Evolutionary conservation across 2,888 invertebrate species (phyloP).

Genomic region (Drosophila siamana): DNA sequence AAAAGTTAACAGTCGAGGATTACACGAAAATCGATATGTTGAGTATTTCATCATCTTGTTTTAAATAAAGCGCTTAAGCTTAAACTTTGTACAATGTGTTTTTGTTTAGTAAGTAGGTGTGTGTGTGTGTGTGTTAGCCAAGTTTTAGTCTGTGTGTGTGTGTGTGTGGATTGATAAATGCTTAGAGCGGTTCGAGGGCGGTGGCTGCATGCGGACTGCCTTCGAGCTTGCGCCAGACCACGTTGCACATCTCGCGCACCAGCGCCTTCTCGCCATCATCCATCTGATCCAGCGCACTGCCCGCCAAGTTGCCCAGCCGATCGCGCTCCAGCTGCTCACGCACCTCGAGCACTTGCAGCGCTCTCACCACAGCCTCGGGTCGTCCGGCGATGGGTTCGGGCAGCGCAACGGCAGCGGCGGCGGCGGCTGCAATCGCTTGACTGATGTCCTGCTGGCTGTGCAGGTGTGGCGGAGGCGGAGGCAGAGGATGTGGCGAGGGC

Average conservation of each 20-base stretch:
- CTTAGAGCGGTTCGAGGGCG: slow-evolving; percentile 81
- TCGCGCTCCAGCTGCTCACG: slow-evolving; percentile 94
- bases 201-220: slow-evolving; percentile 89
- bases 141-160: slow-evolving; percentile 33
- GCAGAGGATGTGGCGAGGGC: slow-evolving; percentile 49
- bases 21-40: slow-evolving; percentile 60
- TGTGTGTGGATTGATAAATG: slow-evolving; percentile 33
- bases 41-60: slow-evolving; percentile 61
- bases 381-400: slow-evolving; percentile 87
- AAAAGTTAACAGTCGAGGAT: slow-evolving; percentile 69
- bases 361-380: slow-evolving; percentile 96
- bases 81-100: slow-evolving; percentile 76
- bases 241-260: slow-evolving; percentile 98
- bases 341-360: slow-evolving; percentile 96
- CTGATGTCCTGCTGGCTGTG: slow-evolving; percentile 55
- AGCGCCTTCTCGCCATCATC: slow-evolving; percentile 96
- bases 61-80: slow-evolving; percentile 69
- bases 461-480: slow-evolving; percentile 46
- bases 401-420: slow-evolving; percentile 52
- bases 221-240: slow-evolving; percentile 96
- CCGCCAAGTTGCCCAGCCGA: slow-evolving; percentile 85
- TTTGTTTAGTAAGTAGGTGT: slow-evolving; percentile 62
- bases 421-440: slow-evolving; percentile 64
- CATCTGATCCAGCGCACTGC: slow-evolving; percentile 87
- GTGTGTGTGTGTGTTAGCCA: slow-evolving; percentile 53